phyloP scores from a whole-genome alignment of 2,797 vertebrate species.

The Borostomias antarcticus region DNA sequence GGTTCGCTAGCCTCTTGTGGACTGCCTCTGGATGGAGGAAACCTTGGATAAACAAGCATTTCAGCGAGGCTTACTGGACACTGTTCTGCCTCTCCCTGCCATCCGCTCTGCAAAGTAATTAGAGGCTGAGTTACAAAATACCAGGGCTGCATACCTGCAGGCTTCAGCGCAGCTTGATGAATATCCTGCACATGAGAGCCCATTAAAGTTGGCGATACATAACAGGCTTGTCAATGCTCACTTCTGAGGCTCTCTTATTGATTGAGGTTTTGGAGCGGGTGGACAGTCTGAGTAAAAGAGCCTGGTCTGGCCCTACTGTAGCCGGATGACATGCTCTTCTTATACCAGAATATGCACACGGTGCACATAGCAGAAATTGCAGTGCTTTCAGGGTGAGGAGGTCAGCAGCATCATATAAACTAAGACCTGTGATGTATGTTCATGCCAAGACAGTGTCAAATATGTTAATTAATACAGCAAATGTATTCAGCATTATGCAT shows the following conservation, averaged over 20 bases:
- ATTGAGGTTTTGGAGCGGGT: slow-evolving; percentile 33
- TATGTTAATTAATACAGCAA: neutral
- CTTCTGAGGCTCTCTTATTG: slow-evolving; percentile 49
- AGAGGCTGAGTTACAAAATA: slow-evolving; percentile 57
- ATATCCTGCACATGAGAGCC: slow-evolving; percentile 58
- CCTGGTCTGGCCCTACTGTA: slow-evolving; percentile 16
- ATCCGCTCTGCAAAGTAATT: slow-evolving; percentile 66
- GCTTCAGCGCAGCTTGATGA: slow-evolving; percentile 64
- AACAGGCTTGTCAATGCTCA: slow-evolving; percentile 54
- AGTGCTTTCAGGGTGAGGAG: slow-evolving; percentile 7
- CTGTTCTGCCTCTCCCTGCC: slow-evolving; percentile 46
- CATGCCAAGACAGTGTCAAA: neutral
- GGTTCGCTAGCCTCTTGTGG: slow-evolving; percentile 62
- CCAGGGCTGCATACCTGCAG: slow-evolving; percentile 56
- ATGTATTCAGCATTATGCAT: slow-evolving; percentile 9
- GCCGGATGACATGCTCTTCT: slow-evolving; percentile 18
- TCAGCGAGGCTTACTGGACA: slow-evolving; percentile 51
- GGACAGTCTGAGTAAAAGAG: slow-evolving; percentile 21
- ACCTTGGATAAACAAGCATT: slow-evolving; percentile 60
- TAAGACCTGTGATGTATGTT: neutral
- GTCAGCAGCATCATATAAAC: slow-evolving; percentile 21
- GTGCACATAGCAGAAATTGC: slow-evolving; percentile 15
- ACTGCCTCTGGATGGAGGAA: slow-evolving; percentile 59
- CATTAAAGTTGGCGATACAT: slow-evolving; percentile 59
- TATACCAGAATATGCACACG: slow-evolving; percentile 29